Evolutionary conservation across 1,140 invertebrate genomes (phyloP), one percentile per base, ranked within the genome.

Genomic region (Drosophila watanabei): DNA sequence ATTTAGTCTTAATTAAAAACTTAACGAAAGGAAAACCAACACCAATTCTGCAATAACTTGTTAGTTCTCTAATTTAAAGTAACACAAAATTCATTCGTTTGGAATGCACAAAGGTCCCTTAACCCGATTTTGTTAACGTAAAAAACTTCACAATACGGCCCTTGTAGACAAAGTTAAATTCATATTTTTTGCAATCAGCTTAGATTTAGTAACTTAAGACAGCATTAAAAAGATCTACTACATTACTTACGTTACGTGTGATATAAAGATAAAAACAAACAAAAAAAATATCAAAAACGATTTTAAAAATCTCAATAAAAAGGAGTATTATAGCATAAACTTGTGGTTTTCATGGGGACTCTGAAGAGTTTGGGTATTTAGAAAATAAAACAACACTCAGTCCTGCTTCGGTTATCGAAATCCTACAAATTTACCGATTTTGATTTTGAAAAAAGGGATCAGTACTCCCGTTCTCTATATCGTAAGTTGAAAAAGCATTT

Each of bases 281-380:
- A 69, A 73, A 84, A 90, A 85, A 90, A 90, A 90, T 69, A 90
- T 78, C 70, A 80, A 89, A 89, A 90, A 43, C 69, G 77, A 86
- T 90, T 90, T 90, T 75, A 86, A 90, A 81, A 90, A 90, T 90
- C 86, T 89, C 72, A 90, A 90, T 90, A 90, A 90, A 90, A 90
- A 89, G 69, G 78, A 90, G 87, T 90, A 90, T 90, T 90, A 90
- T 90, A 90, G 82, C 43, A 78, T 90, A 86, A 77, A 49, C 16
- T 30, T 16, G 4, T 32, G 1, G n/a, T 24, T 54, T 58, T 51
- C 63, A 5, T 56, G 0, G 16, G 33, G 54, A 11, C 11, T 51
- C 16, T n/a, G 9, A 13, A 32, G 5, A 7, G 9, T 16, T 10
- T 32, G 10, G 9, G 16, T 16, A 51, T 30, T 10, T 10, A 16